phyloP scores from a whole-genome alignment of 2,888 invertebrate genomes.

The Cosmia trapezina region DNA sequence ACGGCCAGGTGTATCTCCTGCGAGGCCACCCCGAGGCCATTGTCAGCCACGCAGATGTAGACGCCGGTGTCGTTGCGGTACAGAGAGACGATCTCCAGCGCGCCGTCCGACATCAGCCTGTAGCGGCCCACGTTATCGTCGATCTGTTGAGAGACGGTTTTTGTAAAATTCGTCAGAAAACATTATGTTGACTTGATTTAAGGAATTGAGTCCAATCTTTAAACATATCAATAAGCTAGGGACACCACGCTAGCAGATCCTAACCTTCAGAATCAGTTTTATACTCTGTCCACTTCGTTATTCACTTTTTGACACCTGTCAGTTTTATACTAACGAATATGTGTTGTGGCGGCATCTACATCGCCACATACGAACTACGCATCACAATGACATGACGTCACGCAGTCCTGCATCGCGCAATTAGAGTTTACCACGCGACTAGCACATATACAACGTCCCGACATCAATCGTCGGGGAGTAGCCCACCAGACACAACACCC shows the following conservation, averaged over 20 bases:
- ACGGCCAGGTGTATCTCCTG: constrained; percentile 93
- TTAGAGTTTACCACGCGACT: no score
- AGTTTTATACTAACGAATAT: no score
- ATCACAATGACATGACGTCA: no score
- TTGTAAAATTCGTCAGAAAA: background rate
- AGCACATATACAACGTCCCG: no score
- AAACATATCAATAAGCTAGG: background rate
- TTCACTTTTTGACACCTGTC: no score
- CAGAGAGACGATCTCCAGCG: constrained; percentile 95
- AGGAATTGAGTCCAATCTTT: no score
- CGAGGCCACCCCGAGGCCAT: constrained; percentile 93
- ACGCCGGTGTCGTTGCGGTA: constrained; percentile 95
- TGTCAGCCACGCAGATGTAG: constrained; percentile 96
- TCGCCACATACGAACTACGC: no score
- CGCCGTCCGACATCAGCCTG: constrained; percentile 93
- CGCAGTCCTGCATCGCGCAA: no score
- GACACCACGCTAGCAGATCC: background rate
- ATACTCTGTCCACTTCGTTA: no score
- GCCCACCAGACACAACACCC: no score
- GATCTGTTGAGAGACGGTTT: constrained; percentile 90
- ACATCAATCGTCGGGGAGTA: no score
- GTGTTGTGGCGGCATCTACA: no score
- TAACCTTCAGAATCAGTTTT: background rate
- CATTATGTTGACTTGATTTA: background rate
- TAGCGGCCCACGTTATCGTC: constrained; percentile 93